These are phyloP conservation scores for Dascyllus trimaculatus DNA, from an alignment of 2,113 vertebrate species.

Conservation along the genomic window DNA sequence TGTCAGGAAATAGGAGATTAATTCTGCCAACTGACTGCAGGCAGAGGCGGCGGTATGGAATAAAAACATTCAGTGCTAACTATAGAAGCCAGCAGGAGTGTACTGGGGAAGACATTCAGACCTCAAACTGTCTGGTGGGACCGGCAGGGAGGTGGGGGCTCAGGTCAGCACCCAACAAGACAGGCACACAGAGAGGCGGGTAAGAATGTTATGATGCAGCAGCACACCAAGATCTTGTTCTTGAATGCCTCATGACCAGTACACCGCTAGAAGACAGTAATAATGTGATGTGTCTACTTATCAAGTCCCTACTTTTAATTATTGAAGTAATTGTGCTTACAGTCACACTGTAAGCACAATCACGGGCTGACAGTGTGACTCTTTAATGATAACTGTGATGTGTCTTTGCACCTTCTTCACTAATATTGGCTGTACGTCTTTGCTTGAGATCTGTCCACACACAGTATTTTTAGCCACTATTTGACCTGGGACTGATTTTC, in stretches of 20 bases:
- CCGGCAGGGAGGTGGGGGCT: too few species aligned
- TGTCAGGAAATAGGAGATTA: conserved; percentile 50
- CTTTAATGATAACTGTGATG: background rate
- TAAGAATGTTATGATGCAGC: too few species aligned
- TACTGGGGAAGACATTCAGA: too few species aligned
- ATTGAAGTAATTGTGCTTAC: conserved; percentile 16
- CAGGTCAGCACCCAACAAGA: too few species aligned
- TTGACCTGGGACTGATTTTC: background rate
- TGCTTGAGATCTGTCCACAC: too few species aligned
- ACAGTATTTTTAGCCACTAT: background rate
- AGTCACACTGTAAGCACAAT: background rate
- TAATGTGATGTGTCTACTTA: conserved; percentile 27
- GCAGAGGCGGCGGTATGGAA: conserved; percentile 7
- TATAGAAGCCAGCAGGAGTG: conserved; percentile 2
- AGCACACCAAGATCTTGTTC: too few species aligned
- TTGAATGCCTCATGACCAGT: too few species aligned
- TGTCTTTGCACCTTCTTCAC: background rate
- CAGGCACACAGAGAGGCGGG: too few species aligned
- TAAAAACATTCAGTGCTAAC: conserved; percentile 7
- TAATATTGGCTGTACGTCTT: background rate
- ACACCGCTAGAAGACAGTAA: background rate
- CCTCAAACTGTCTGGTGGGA: too few species aligned
- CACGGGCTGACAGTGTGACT: background rate
- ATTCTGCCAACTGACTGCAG: conserved; percentile 31
- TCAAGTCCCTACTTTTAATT: background rate